Percentiles rank a stretch among this genome's conserved stretches.
phyloP scores from a whole-genome alignment of 2,797 vertebrate genomes.

The Galago senegalensis region DNA sequence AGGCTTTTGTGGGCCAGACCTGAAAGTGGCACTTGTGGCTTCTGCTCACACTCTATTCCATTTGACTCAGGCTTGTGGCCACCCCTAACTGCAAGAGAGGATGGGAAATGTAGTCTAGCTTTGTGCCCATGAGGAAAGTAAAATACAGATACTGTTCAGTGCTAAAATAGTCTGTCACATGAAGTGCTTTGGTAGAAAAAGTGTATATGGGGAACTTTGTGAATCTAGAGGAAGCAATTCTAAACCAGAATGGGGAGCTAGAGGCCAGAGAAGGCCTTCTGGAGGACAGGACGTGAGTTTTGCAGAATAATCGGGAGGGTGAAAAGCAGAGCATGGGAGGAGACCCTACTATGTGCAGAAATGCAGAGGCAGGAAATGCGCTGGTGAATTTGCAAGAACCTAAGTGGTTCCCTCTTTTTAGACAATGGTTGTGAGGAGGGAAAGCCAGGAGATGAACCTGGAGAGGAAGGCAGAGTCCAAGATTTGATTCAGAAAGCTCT shows the following conservation, averaged over 20 bases:
- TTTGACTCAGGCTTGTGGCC: neutral
- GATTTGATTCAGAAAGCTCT: neutral
- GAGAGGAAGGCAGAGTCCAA: neutral
- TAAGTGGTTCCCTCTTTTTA: neutral
- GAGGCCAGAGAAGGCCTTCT: constrained; percentile 49
- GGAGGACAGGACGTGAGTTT: neutral
- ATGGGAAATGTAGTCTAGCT: constrained; percentile 46
- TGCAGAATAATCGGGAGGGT: constrained; percentile 11
- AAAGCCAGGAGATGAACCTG: neutral
- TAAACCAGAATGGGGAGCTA: constrained; percentile 17
- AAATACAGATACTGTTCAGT: neutral
- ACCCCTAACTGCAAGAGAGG: neutral
- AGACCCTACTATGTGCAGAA: neutral
- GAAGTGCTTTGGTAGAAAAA: constrained; percentile 25
- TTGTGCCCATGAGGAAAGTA: neutral
- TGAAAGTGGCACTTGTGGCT: neutral
- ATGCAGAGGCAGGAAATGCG: neutral
- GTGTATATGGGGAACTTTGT: neutral
- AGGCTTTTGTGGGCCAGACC: neutral
- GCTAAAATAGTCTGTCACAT: neutral
- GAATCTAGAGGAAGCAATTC: neutral
- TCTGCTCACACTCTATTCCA: neutral
- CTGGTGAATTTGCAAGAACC: neutral
- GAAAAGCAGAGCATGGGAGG: neutral
- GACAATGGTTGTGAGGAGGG: neutral